These are phyloP conservation scores for Pipra filicauda DNA, from an alignment of 2,113 vertebrate genomes.

Conservation along the genomic window DNA sequence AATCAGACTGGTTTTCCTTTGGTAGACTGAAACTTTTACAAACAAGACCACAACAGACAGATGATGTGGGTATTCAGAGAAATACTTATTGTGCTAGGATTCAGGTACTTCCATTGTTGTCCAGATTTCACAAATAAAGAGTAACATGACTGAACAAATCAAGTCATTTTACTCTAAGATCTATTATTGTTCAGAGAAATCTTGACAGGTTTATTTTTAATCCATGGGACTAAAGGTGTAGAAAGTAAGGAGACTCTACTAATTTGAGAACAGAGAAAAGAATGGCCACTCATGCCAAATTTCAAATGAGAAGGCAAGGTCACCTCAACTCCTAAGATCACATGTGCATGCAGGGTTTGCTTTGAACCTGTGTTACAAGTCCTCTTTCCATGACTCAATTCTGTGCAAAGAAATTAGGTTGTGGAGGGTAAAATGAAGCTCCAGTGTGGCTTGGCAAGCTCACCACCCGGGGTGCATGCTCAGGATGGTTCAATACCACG, in stretches of 20 bases:
- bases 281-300: neutral
- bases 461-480: accelerated
- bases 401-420: neutral
- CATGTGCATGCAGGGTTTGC: accelerated
- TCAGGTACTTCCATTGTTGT: neutral
- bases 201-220: neutral
- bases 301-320: neutral
- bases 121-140: neutral
- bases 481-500: neutral
- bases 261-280: neutral
- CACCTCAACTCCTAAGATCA: neutral
- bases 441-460: neutral
- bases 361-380: neutral
- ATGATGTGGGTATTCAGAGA: neutral
- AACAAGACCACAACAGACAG: neutral
- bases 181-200: neutral
- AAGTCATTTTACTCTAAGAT: neutral
- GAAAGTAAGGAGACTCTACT: neutral
- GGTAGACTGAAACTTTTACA: neutral
- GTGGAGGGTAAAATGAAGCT: neutral
- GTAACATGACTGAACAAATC: neutral
- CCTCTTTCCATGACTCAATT: neutral
- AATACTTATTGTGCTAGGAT: neutral
- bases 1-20: neutral
- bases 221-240: accelerated